These are phyloP conservation scores for Hartigia nigra DNA, from an alignment of 2,888 invertebrate genomes.

Conservation along the genomic window DNA sequence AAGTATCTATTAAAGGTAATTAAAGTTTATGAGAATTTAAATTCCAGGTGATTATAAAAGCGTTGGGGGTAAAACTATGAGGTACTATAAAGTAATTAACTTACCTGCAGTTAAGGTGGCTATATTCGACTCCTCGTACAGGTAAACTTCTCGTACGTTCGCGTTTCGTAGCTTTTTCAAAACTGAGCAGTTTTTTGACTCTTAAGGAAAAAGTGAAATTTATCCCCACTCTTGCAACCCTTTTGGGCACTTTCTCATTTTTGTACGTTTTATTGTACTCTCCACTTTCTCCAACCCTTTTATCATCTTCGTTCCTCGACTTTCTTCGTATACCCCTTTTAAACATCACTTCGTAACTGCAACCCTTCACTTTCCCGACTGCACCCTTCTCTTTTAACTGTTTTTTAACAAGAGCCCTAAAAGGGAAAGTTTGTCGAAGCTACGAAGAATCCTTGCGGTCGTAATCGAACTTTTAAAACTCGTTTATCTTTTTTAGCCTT, in stretches of 20 bases:
- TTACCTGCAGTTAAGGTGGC: slow-evolving; percentile 25
- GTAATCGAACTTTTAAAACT: neutral
- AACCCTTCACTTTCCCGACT: neutral
- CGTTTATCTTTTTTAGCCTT: neutral
- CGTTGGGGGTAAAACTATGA: slow-evolving; percentile 19
- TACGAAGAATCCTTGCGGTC: neutral
- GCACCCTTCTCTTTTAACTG: neutral
- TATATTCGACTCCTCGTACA: neutral
- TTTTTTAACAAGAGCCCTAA: slow-evolving; percentile 43
- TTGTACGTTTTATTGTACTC: slow-evolving; percentile 39
- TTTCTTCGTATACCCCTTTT: slow-evolving; percentile 9
- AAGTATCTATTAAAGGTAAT: neutral
- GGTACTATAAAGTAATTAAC: slow-evolving; percentile 47
- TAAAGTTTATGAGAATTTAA: neutral
- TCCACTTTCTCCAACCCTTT: slow-evolving; percentile 48
- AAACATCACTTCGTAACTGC: neutral
- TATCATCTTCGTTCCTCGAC: neutral
- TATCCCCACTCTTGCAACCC: slow-evolving; percentile 49
- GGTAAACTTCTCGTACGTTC: slow-evolving; percentile 4
- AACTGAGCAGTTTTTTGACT: slow-evolving; percentile 34
- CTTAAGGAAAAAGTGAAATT: slow-evolving; percentile 52
- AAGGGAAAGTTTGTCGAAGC: slow-evolving; percentile 46
- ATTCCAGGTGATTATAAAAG: neutral
- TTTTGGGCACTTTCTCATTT: slow-evolving; percentile 52
- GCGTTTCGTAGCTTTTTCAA: slow-evolving; percentile 32